A percentile compares a stretch with the other conserved stretches of the same genome.
Conservation (phyloP, 2,888 invertebrate species). For the Ditula angustiorana region DNA sequence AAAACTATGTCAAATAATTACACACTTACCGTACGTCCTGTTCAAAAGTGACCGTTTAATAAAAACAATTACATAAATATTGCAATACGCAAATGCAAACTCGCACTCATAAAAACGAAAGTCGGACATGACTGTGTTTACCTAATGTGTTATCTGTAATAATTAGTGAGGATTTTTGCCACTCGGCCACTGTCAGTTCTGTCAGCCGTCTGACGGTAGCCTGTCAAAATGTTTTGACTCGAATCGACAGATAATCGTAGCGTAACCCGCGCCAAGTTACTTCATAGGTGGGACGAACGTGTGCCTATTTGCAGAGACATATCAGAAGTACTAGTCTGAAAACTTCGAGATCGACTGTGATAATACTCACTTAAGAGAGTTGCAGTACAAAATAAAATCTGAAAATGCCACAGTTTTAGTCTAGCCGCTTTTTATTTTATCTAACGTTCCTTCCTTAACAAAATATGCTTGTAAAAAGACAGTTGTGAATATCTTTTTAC, state of each 20-base stretch:
- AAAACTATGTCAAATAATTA: constrained; percentile 30
- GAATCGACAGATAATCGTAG: constrained; percentile 47
- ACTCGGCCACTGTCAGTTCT: constrained; percentile 52
- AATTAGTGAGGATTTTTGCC: constrained; percentile 74
- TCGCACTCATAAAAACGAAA: constrained; percentile 76
- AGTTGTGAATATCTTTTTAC: no score
- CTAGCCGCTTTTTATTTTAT: no score
- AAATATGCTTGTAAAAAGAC: no score
- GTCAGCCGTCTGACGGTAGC: constrained; percentile 57
- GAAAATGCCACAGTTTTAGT: no score
- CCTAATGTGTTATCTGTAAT: constrained; percentile 63
- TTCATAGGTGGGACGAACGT: constrained; percentile 7
- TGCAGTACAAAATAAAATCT: no score
- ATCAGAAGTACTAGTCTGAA: background rate
- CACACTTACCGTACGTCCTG: constrained; percentile 30
- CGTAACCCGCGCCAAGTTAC: constrained; percentile 43
- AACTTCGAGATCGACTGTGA: no score
- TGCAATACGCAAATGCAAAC: constrained; percentile 51
- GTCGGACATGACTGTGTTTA: constrained; percentile 57
- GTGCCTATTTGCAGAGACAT: background rate
- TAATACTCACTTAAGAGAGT: no score
- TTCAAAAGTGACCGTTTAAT: constrained; percentile 31
- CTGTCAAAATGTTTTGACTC: constrained; percentile 67
- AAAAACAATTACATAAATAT: constrained; percentile 40
- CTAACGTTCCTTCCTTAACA: no score